phyloP scores from a whole-genome alignment of 37 sponge, comb jelly and placozoan genomes.

The Aplysina aerophoba region DNA sequence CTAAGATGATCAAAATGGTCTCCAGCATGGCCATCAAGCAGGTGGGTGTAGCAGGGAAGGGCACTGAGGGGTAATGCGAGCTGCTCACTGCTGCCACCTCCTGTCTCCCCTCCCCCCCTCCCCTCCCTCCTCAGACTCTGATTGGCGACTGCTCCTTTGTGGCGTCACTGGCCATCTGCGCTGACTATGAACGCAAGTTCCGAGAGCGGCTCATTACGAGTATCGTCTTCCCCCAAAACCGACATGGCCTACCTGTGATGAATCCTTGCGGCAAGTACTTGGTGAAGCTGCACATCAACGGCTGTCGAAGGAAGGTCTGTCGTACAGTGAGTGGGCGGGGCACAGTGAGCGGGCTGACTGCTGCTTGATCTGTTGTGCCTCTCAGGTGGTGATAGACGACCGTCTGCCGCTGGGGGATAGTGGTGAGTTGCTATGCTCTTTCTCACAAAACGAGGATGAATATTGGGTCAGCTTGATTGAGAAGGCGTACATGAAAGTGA shows the following conservation, averaged over 20 bases:
- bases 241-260: slow-evolving; percentile 83
- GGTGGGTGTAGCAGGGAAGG: slow-evolving; percentile 41
- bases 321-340: too few relatives aligned
- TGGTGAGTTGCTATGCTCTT: slow-evolving; percentile 91
- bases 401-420: slow-evolving; percentile 76
- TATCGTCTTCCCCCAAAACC: slow-evolving; percentile 86
- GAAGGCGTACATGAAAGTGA: slow-evolving; percentile 99
- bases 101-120: not conserved
- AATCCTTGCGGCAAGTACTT: slow-evolving; percentile 95
- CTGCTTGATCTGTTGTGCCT: too few relatives aligned
- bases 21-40: slow-evolving; percentile 89
- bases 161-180: slow-evolving; percentile 93
- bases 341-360: not conserved
- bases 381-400: slow-evolving; percentile 96
- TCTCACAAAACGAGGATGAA: slow-evolving; percentile 86
- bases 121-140: slow-evolving; percentile 67
- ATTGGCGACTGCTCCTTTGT: slow-evolving; percentile 99
- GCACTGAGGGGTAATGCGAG: not conserved
- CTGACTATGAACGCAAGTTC: slow-evolving; percentile 92
- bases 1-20: slow-evolving; percentile 84
- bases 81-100: not conserved
- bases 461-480: slow-evolving; percentile 97
- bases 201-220: slow-evolving; percentile 89
- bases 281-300: slow-evolving; percentile 85
- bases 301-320: slow-evolving; percentile 85